These are phyloP conservation scores for Zaprionus lineosus DNA, from an alignment of 2,888 invertebrate genomes.

Conservation along the genomic window DNA sequence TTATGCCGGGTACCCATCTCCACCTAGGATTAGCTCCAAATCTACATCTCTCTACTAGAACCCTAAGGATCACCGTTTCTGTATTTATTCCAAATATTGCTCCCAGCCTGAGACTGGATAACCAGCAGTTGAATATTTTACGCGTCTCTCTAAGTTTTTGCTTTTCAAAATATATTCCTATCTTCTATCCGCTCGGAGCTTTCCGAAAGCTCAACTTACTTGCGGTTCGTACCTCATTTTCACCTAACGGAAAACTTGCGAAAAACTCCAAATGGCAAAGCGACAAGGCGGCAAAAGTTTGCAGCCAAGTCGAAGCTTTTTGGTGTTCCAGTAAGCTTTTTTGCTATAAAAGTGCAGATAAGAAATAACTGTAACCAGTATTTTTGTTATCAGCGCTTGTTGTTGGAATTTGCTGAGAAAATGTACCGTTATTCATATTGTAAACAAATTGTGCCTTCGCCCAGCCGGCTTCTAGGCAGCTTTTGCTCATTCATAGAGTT, in stretches of 20 bases:
- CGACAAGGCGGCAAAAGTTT: too few relatives aligned
- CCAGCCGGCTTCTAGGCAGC: conserved; percentile 52
- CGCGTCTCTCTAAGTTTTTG: too few relatives aligned
- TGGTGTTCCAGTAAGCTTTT: conserved; percentile 24
- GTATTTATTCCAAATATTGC: not conserved
- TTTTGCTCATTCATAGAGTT: conserved; percentile 56
- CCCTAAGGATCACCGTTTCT: conserved; percentile 4
- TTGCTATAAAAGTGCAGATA: conserved; percentile 38
- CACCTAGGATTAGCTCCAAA: conserved; percentile 23
- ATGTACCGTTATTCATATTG: conserved; percentile 34
- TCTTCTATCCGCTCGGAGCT: too few relatives aligned
- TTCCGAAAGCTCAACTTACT: too few relatives aligned
- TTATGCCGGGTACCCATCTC: conserved; percentile 4
- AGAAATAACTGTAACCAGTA: conserved; percentile 44
- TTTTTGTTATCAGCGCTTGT: conserved; percentile 48
- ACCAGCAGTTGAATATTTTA: too few relatives aligned
- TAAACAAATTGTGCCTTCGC: conserved; percentile 32
- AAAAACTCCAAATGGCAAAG: too few relatives aligned
- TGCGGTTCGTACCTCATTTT: too few relatives aligned
- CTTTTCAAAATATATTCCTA: too few relatives aligned
- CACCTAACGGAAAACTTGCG: too few relatives aligned
- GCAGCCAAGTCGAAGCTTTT: not conserved
- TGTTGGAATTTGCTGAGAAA: conserved; percentile 27
- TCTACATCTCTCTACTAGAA: conserved; percentile 32
- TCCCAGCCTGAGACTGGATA: too few relatives aligned